phyloP scores from a whole-genome alignment of 2,797 vertebrate genomes.

The Helarctos malayanus region DNA sequence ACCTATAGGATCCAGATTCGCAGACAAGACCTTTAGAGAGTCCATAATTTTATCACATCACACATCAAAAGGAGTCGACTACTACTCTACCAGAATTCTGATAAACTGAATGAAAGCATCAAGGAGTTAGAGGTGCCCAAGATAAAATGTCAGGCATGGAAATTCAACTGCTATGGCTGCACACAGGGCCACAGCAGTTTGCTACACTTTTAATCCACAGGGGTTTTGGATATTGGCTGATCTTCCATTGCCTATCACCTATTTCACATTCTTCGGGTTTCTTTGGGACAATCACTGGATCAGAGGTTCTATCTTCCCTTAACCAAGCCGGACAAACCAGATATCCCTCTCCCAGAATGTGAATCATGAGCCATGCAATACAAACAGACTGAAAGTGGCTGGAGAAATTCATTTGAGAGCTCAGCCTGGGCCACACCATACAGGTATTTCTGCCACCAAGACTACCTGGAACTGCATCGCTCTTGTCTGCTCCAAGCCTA shows the following conservation, averaged over 20 bases:
- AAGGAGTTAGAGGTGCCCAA: neutral
- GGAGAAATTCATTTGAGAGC: constrained; percentile 28
- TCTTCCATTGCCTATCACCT: neutral
- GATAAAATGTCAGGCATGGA: neutral
- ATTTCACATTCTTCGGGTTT: constrained; percentile 8
- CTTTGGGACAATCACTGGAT: neutral
- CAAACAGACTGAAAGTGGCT: neutral
- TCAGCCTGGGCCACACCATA: neutral
- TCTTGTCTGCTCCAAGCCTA: neutral
- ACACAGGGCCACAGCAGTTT: neutral
- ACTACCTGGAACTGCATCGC: neutral
- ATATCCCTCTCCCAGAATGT: neutral
- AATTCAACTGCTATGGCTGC: neutral
- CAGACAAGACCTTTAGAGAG: neutral
- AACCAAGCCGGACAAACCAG: neutral
- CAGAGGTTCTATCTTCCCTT: neutral
- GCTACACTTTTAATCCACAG: neutral
- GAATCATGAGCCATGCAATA: neutral
- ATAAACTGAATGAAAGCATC: neutral
- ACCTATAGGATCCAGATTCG: constrained; percentile 9
- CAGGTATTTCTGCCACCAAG: neutral
- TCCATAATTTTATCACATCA: neutral
- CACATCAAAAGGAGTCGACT: neutral
- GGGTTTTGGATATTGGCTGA: neutral
- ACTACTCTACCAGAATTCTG: neutral